Evolutionary conservation across 2,113 vertebrate species (phyloP), one percentile per base, ranked within the genome.

Genomic region (Megalops atlanticus): DNA sequence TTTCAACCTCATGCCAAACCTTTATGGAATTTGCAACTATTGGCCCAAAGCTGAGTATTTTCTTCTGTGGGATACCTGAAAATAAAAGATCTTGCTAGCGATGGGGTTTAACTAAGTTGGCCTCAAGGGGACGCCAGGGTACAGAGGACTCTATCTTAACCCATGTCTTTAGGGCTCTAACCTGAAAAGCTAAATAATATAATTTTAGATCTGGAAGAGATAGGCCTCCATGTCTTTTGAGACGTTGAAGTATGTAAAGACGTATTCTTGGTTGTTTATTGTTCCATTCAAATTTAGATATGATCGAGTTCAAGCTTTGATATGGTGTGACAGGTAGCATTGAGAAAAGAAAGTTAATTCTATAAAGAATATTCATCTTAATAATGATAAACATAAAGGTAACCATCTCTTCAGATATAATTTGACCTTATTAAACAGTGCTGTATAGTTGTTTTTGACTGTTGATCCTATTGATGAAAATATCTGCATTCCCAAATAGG

Each of bases 361-460:
- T 52, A 16, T 8, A 16, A 6, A 10, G 15, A 52, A 52, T 52
- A 52, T 52, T 52, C 6, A 52, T 52, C 15, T 52, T 52, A 52
- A 16, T 52, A 52, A 16, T 52, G 49, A 52, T 16, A 52, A 10
- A 52, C 49, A 52, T 21, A 73, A 73, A 36, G 71, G 2, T 6
- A 36, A 39, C 36, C 71, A 73, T 39, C 71, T 73, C 71, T 73
- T 14, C 71, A 73, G 71, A 36, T 73, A 10, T 2, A 21, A 35
- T 39, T 73, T 73, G 14, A 73, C 36, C 36, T 52, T 73, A 21
- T 73, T 39, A 21, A 73, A 35, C 18, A 73, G 16, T 14, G 71
- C 39, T 36, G 71, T 73, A 39, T 73, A 73, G 21, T 73, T 73
- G 36, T 6, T 21, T 73, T 73, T 73, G 71, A 36, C 36, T 73